These are phyloP conservation scores for Philaethria dido DNA, from an alignment of 2,888 invertebrate genomes.

Conservation along the genomic window DNA sequence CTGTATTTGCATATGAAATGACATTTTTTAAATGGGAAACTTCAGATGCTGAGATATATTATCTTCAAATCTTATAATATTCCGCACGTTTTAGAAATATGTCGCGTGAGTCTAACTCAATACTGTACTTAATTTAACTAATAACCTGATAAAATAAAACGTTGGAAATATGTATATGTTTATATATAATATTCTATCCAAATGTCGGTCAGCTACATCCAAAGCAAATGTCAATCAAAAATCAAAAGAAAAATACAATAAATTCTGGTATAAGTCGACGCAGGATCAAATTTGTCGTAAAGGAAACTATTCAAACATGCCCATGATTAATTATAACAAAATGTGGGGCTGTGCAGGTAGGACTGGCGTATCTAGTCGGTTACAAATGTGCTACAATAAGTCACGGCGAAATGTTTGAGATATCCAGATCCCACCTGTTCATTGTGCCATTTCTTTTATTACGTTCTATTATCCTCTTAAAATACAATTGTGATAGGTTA, in stretches of 20 bases:
- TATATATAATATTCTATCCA: no score
- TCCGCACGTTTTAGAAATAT: no score
- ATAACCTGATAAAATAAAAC: no score
- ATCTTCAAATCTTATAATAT: no score
- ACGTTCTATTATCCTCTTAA: not conserved
- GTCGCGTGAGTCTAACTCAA: no score
- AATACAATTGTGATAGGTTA: no score
- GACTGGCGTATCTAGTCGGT: not conserved
- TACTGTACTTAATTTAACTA: no score
- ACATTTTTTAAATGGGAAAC: not conserved
- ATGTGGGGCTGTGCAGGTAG: not conserved
- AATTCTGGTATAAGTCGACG: not conserved
- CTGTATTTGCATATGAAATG: slow-evolving; percentile 7
- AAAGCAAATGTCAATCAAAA: no score
- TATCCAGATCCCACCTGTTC: not conserved
- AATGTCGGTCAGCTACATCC: no score
- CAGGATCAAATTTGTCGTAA: not conserved
- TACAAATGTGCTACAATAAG: slow-evolving; percentile 11
- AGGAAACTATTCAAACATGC: not conserved
- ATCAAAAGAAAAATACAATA: not conserved
- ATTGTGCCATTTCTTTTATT: not conserved
- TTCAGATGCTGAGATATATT: not conserved
- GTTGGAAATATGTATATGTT: no score
- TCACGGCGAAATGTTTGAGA: not conserved
- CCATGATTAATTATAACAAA: slow-evolving; percentile 9